Evolutionary conservation across 1,140 invertebrate genomes (phyloP).

Genomic region (Lepidostoma basale): DNA sequence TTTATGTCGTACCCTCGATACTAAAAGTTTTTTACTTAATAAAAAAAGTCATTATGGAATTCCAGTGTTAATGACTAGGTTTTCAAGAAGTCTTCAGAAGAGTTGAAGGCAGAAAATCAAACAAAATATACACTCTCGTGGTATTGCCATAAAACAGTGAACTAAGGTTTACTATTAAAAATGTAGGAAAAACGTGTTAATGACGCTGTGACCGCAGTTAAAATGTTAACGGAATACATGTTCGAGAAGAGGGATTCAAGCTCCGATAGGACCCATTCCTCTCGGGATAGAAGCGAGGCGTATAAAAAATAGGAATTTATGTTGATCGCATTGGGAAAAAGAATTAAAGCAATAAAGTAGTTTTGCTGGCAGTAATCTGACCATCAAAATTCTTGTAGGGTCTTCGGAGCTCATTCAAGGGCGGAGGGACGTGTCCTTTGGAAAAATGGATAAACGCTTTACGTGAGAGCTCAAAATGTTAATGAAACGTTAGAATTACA

Average conservation of each 20-base stretch:
- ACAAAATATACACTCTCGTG: not conserved
- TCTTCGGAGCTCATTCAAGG: conserved; percentile 17
- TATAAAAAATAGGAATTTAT: conserved; percentile 19
- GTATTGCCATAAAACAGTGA: not conserved
- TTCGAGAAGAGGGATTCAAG: not conserved
- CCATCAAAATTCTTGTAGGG: conserved; percentile 40
- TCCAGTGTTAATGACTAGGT: not conserved
- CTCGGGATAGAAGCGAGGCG: not conserved
- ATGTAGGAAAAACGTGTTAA: not conserved
- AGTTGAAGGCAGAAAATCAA: not conserved
- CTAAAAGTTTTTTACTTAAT: too few relatives aligned
- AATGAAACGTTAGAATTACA: conserved; percentile 41
- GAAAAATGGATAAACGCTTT: conserved; percentile 44
- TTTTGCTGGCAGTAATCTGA: conserved; percentile 35
- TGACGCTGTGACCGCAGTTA: not conserved
- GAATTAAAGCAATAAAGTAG: conserved; percentile 8
- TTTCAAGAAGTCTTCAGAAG: not conserved
- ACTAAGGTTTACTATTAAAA: not conserved
- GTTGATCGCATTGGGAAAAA: not conserved
- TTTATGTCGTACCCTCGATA: too few relatives aligned
- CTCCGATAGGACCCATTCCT: not conserved
- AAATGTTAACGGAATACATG: not conserved
- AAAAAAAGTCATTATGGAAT: too few relatives aligned
- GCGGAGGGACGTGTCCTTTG: conserved; percentile 29
- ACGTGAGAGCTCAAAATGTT: conserved; percentile 43